These are phyloP conservation scores for Todiramphus saurophagus DNA, from an alignment of 2,113 vertebrate species.

Conservation along the genomic window DNA sequence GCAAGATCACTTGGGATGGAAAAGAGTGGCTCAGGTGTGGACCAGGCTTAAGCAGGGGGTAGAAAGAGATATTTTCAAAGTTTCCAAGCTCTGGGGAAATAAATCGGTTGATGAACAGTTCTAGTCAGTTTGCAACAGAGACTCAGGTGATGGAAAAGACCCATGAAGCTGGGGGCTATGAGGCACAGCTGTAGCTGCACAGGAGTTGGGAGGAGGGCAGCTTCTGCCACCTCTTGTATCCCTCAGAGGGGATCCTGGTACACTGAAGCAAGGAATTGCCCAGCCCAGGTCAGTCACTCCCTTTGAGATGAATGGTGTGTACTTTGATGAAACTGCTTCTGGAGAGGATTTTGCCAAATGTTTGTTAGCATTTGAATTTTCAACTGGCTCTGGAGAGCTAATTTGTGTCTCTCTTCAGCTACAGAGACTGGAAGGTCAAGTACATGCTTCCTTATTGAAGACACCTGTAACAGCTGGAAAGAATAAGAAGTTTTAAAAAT, in stretches of 20 bases:
- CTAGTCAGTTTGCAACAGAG: background rate
- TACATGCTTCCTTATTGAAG: background rate
- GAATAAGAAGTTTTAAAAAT: background rate
- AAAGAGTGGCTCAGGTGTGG: background rate
- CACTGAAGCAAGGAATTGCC: background rate
- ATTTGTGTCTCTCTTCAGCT: background rate
- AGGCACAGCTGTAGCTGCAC: background rate
- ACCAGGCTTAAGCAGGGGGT: background rate
- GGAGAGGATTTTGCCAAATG: background rate
- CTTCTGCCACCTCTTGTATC: background rate
- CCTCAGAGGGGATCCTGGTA: background rate
- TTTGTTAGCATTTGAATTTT: background rate
- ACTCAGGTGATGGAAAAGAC: background rate
- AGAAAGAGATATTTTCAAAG: background rate
- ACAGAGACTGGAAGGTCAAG: background rate
- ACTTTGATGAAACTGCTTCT: background rate
- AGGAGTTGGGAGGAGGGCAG: background rate
- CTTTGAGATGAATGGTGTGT: background rate
- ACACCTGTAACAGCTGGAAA: background rate
- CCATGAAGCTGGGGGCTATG: no score
- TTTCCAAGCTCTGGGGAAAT: background rate
- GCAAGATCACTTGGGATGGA: background rate
- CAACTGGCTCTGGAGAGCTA: background rate
- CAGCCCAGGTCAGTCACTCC: background rate
- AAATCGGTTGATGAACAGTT: background rate